Base-by-base conservation (phyloP, 2,797 vertebrate genomes). In the Tapera naevia region DNA sequence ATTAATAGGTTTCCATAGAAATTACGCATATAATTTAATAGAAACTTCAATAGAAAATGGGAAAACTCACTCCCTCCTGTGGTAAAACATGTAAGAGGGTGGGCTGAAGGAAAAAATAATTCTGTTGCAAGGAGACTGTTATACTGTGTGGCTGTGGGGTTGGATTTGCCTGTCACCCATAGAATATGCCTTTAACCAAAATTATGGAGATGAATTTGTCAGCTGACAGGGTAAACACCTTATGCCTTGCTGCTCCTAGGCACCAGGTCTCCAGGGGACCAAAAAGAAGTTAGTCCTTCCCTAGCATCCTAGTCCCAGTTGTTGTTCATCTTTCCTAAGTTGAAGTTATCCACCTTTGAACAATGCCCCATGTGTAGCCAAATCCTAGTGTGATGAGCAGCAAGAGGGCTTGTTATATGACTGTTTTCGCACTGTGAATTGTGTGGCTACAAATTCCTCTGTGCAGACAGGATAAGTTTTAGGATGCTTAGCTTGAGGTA, bases 31-130 rank as follows among this genome's bases (percentile, higher is more conserved):
- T 84, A 88, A 88, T 92, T 92, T 79, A 91, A 89, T 64, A 81
- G 50, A 86, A 75, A 76, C 54, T 73, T 50, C 70, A 86, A 27
- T 39, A 84, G 46, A 86, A 81, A 89, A 91, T 30, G 21, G 79
- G 82, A 95, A 94, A 91, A 93, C 95, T 84, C 85, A 91, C 92
- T 96, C 95, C 94, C 91, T 94, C 91, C 89, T 89, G 69, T 95
- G 85, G 87, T 69, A 95, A 94, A 94, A 80, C 19, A 25, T 70
- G 28, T 86, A 50, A 91, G 72, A 92, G 15, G 43, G 54, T 58
- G 35, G 72, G 15, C 50, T 88, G 13, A n/a, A 61, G 50, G 75
- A 50, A 39, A 91, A 80, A 80, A 65, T 39, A 8, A 4, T 73
- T 87, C 48, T 62, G 43, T n/a, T 0, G 1, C 27, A 65, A 62